Percentiles rank a stretch among this genome's conserved stretches.
These are phyloP conservation scores for Hirundo rustica DNA, from an alignment of 2,797 vertebrate genomes.

Conservation along the genomic window DNA sequence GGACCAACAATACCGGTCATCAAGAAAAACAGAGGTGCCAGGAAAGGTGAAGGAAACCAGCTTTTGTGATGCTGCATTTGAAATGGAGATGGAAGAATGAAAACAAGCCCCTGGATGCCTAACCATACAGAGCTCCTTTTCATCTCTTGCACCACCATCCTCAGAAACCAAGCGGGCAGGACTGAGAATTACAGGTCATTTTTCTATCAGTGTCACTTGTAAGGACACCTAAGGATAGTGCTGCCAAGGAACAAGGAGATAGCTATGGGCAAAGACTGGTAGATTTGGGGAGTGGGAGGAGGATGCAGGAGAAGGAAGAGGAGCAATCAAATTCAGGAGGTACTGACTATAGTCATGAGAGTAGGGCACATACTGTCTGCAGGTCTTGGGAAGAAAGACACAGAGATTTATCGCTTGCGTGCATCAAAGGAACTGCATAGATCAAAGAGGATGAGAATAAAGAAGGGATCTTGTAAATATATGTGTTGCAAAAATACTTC, in stretches of 20 bases:
- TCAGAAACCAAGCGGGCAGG: not conserved
- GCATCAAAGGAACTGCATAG: slow-evolving; percentile 7
- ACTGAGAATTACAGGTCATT: not conserved
- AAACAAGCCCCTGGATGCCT: not conserved
- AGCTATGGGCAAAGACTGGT: not conserved
- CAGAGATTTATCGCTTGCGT: not conserved
- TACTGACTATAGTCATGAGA: not conserved
- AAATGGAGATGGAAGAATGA: not conserved
- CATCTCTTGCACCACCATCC: not conserved
- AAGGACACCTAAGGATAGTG: not conserved
- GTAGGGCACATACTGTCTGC: not conserved
- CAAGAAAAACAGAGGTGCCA: not conserved
- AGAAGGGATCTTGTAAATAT: not conserved
- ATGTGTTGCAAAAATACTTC: slow-evolving; percentile 20
- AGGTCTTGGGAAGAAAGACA: slow-evolving; percentile 1
- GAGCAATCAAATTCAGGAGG: not conserved
- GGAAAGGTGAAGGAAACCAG: not conserved
- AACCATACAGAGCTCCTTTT: not conserved
- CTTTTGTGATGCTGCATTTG: not conserved
- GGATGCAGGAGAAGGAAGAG: not conserved
- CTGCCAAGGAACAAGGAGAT: not conserved
- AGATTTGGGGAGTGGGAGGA: not conserved
- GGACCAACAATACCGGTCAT: not conserved
- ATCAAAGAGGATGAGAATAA: slow-evolving; percentile 32
- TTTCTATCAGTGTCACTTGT: not conserved